phyloP scores from a whole-genome alignment of 1,140 invertebrate species.

The Microplitis demolitor region DNA sequence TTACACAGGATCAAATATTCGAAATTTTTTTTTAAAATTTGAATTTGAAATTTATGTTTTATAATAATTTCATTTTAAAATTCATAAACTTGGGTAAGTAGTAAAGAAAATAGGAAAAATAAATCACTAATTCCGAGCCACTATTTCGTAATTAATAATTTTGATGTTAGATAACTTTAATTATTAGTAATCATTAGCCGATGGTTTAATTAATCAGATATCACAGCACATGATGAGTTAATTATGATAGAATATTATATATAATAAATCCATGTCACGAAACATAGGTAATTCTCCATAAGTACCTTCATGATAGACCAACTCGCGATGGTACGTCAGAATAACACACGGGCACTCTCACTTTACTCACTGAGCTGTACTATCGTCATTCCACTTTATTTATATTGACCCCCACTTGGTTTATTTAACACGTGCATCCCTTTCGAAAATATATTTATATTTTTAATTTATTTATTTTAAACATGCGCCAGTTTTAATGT shows the following conservation, averaged over 20 bases:
- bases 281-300: background rate
- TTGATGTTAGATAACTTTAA: too few relatives aligned
- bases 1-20: too few relatives aligned
- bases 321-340: background rate
- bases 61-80: background rate
- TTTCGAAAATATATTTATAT: background rate
- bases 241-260: background rate
- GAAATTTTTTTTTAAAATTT: background rate
- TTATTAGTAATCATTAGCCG: too few relatives aligned
- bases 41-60: background rate
- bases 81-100: too few relatives aligned
- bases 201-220: too few relatives aligned
- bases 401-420: conserved; percentile 8
- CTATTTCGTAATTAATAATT: too few relatives aligned
- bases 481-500: too few relatives aligned
- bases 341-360: conserved; percentile 14
- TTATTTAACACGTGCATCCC: background rate
- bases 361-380: conserved; percentile 14
- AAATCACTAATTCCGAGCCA: too few relatives aligned
- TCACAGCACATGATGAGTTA: background rate
- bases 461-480: background rate
- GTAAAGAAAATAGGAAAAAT: too few relatives aligned
- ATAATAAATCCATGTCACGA: background rate
- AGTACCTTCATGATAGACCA: conserved; percentile 15
- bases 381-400: conserved; percentile 5